Percentiles rank a stretch among this genome's conserved stretches.
phyloP scores from a whole-genome alignment of 1,140 invertebrate species.

The Brachionus plicatilis region DNA sequence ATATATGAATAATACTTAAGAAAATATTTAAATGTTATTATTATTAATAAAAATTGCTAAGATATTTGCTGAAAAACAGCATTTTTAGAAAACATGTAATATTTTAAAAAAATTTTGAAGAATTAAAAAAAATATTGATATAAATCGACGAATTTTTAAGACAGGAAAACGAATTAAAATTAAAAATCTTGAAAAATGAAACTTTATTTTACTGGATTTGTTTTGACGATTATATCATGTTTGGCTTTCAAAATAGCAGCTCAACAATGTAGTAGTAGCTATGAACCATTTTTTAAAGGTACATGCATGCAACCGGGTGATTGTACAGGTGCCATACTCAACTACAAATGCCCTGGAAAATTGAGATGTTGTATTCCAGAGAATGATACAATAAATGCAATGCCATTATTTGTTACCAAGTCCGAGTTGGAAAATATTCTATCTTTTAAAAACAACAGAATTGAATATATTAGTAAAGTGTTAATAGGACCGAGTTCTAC shows the following conservation, averaged over 20 bases:
- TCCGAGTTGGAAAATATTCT: background rate
- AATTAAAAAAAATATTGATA: too few relatives aligned
- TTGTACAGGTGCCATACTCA: background rate
- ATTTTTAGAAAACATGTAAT: too few relatives aligned
- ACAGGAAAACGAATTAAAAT: too few relatives aligned
- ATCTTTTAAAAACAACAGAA: background rate
- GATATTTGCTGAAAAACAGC: too few relatives aligned
- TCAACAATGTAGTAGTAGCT: background rate
- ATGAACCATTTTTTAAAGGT: background rate
- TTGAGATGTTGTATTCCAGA: background rate
- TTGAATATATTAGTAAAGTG: background rate
- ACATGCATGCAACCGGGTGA: background rate
- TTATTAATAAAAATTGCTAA: too few relatives aligned
- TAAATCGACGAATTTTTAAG: too few relatives aligned
- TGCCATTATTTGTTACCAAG: background rate
- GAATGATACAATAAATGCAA: background rate
- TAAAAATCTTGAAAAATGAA: too few relatives aligned
- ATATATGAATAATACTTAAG: too few relatives aligned
- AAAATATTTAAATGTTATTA: too few relatives aligned
- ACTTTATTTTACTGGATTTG: too few relatives aligned
- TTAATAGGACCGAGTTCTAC: background rate
- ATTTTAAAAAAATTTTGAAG: too few relatives aligned
- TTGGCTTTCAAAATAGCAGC: background rate
- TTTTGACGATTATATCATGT: background rate
- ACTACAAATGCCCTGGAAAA: background rate